A percentile compares a stretch with the other conserved stretches of the same genome.
phyloP scores from a whole-genome alignment of 2,797 vertebrate species.

The Falco berigora region DNA sequence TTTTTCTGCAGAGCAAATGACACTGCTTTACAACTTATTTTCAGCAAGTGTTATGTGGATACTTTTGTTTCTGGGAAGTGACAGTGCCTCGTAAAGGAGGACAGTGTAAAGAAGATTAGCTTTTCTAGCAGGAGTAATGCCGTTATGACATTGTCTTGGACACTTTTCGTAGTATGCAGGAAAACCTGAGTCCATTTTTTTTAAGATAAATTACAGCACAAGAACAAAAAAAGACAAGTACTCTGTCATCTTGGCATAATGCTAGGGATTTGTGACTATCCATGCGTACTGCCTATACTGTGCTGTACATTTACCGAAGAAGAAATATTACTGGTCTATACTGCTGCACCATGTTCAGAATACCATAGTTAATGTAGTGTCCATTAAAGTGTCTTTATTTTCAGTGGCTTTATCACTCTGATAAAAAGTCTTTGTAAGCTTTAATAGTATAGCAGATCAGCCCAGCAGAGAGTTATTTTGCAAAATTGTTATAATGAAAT shows the following conservation, averaged over 20 bases:
- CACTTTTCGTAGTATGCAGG: conserved; percentile 17
- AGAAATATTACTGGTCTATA: conserved; percentile 34
- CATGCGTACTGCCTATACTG: neutral
- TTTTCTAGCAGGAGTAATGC: conserved; percentile 57
- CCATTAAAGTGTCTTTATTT: conserved; percentile 43
- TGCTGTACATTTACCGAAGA: neutral
- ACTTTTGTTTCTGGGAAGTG: conserved; percentile 59
- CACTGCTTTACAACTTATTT: conserved; percentile 59
- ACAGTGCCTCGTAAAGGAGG: conserved; percentile 53
- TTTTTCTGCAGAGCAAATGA: conserved; percentile 50
- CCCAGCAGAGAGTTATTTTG: neutral
- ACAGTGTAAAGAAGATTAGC: conserved; percentile 57
- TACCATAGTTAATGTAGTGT: conserved; percentile 14
- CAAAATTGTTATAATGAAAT: neutral
- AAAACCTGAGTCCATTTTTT: conserved; percentile 47
- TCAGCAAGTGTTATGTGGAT: neutral
- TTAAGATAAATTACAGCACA: conserved; percentile 59
- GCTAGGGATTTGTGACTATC: conserved; percentile 46
- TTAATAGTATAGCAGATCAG: neutral
- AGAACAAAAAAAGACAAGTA: conserved; percentile 63
- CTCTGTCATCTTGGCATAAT: conserved; percentile 66
- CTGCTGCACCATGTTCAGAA: neutral
- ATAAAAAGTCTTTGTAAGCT: neutral
- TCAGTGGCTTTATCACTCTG: conserved; percentile 11
- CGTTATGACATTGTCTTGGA: conserved; percentile 55